phyloP scores from a whole-genome alignment of 2,888 invertebrate genomes.

The Mylabris sibirica region DNA sequence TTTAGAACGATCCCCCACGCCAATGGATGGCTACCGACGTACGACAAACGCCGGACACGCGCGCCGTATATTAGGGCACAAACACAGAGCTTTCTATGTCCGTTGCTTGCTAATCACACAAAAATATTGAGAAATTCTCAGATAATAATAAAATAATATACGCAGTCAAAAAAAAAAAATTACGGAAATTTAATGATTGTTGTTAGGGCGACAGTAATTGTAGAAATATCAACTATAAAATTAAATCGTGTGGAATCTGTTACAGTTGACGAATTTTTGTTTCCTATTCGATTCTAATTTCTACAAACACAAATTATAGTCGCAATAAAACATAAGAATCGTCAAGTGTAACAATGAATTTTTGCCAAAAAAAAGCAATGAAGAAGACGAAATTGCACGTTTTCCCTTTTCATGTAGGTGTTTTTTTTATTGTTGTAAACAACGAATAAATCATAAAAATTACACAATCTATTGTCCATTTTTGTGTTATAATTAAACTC shows the following conservation, averaged over 20 bases:
- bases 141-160: too few species aligned
- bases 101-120: neutral
- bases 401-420: neutral
- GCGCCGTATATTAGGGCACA: too few species aligned
- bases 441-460: neutral
- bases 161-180: neutral
- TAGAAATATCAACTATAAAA: neutral
- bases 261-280: neutral
- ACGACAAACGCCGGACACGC: too few species aligned
- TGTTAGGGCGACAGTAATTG: neutral
- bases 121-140: neutral
- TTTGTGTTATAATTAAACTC: neutral
- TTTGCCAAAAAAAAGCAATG: neutral
- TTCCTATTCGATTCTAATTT: neutral
- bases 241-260: conserved; percentile 1
- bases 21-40: too few species aligned
- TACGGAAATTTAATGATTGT: neutral
- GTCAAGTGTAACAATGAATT: neutral
- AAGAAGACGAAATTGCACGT: neutral
- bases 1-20: too few species aligned
- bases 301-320: too few species aligned
- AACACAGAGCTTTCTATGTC: too few species aligned
- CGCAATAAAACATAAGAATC: neutral
- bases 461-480: neutral
- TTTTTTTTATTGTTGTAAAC: neutral